Percentiles rank a stretch among this genome's conserved stretches.
phyloP scores from a whole-genome alignment of 2,888 invertebrate species.

The Adineta ricciae region DNA sequence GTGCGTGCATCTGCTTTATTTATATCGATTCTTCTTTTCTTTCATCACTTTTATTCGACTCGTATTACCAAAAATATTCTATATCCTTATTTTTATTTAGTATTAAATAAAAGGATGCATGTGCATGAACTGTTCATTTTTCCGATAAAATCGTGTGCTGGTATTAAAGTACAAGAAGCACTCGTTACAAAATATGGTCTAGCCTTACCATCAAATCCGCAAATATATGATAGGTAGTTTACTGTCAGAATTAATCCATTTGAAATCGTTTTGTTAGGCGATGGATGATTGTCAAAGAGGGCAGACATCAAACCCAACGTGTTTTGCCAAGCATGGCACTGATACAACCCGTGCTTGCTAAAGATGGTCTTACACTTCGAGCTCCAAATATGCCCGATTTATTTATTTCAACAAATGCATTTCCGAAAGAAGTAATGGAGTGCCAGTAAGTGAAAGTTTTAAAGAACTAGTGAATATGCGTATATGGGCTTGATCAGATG shows the following conservation, averaged over 20 bases:
- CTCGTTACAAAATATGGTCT: constrained; percentile 32
- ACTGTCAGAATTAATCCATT: background rate
- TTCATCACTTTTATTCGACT: too few relatives aligned
- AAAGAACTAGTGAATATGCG: background rate
- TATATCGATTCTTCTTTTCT: too few relatives aligned
- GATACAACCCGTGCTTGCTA: background rate
- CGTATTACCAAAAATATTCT: too few relatives aligned
- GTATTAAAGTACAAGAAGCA: constrained; percentile 30
- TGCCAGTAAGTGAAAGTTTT: background rate
- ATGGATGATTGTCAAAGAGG: constrained; percentile 31
- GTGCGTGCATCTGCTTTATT: too few relatives aligned
- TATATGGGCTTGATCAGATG: background rate
- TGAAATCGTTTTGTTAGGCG: background rate
- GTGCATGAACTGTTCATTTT: constrained; percentile 28
- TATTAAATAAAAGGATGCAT: background rate
- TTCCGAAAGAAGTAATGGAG: constrained; percentile 9
- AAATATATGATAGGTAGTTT: constrained; percentile 23
- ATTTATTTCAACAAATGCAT: background rate
- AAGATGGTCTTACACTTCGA: background rate
- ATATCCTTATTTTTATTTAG: too few relatives aligned
- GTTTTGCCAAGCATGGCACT: constrained; percentile 27
- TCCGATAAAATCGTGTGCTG: constrained; percentile 35
- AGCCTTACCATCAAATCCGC: constrained; percentile 15
- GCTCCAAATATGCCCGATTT: constrained; percentile 10
- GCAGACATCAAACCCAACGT: constrained; percentile 23